Evolutionary conservation across 2,113 vertebrate species (phyloP).

Genomic region (Solea solea): DNA sequence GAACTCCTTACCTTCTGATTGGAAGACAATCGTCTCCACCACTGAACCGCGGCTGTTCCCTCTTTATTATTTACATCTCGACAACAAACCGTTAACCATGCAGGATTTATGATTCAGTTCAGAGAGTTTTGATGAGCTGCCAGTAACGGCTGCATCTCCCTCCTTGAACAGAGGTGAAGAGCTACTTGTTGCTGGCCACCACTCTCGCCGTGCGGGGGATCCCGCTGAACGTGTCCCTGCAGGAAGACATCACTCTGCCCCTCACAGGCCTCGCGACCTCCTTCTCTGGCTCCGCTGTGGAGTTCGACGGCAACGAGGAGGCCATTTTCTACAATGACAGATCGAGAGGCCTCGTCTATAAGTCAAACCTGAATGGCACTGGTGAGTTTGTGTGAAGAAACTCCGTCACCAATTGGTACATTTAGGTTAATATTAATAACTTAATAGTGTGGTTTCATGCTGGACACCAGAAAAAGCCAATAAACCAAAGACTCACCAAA

Average conservation of each 20-base stretch:
- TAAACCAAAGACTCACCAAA: too few species aligned
- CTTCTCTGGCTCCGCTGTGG: conserved; percentile 73
- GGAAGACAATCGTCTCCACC: too few species aligned
- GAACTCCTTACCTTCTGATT: too few species aligned
- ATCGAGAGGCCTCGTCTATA: conserved; percentile 68
- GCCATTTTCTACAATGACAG: conserved; percentile 74
- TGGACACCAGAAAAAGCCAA: too few species aligned
- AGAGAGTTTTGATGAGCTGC: background rate
- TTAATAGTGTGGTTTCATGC: too few species aligned
- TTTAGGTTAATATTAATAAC: too few species aligned
- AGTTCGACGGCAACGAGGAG: conserved; percentile 70
- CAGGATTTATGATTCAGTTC: background rate
- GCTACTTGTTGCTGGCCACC: conserved; percentile 72
- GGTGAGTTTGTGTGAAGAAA: conserved; percentile 47
- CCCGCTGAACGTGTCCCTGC: conserved; percentile 68
- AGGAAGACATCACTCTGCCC: conserved; percentile 77
- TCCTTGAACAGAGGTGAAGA: conserved; percentile 72
- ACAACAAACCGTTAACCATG: too few species aligned
- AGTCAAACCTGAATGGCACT: conserved; percentile 74
- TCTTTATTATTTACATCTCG: too few species aligned
- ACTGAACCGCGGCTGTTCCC: too few species aligned
- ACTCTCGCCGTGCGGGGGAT: conserved; percentile 70
- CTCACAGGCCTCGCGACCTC: conserved; percentile 54
- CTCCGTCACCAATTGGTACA: background rate
- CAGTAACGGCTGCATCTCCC: background rate